A percentile compares a stretch with the other conserved stretches of the same genome.
phyloP scores from a whole-genome alignment of 2,113 vertebrate genomes.

The Cranoglanis bouderius region DNA sequence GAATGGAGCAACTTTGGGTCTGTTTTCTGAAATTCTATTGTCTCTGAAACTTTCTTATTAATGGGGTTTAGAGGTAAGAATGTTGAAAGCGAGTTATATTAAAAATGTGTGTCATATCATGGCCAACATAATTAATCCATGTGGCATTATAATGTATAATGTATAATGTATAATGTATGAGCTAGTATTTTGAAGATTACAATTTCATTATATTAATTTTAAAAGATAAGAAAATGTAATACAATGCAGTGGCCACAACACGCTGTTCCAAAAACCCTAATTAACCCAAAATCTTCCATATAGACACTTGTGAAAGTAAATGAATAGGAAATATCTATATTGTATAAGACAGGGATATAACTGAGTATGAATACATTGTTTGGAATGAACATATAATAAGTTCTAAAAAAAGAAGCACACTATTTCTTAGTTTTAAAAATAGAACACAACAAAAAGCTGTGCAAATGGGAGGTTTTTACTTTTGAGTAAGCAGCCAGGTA shows the following conservation, averaged over 20 bases:
- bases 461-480: too few species aligned
- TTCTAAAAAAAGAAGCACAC: neutral
- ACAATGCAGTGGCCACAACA: neutral
- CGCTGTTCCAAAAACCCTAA: neutral
- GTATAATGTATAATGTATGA: neutral
- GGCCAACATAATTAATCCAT: constrained; percentile 5
- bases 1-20: neutral
- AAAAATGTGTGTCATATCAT: constrained; percentile 2
- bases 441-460: neutral
- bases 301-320: neutral
- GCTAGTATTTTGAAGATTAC: neutral
- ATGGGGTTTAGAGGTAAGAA: neutral
- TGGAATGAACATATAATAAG: neutral
- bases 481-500: too few species aligned
- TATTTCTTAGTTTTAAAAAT: neutral
- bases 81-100: neutral
- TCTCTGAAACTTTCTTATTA: neutral
- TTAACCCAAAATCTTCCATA: neutral
- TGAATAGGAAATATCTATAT: neutral
- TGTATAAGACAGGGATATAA: neutral
- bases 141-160: neutral
- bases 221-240: neutral
- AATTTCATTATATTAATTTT: neutral
- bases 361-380: neutral
- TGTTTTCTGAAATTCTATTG: neutral